Evolutionary conservation across 2,797 vertebrate species (phyloP).

Genomic region (Aratinga solstitialis): DNA sequence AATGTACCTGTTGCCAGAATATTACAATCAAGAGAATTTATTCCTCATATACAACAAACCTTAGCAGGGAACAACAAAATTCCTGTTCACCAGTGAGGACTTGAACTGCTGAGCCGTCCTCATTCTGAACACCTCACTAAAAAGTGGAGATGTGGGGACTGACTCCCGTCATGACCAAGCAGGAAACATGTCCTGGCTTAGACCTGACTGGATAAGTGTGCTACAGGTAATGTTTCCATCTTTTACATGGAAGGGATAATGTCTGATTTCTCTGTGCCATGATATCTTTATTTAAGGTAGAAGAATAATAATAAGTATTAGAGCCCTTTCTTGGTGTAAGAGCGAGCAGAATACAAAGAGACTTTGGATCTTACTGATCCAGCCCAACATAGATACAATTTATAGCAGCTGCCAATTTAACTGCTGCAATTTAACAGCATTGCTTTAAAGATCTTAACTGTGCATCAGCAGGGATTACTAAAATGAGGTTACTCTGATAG

Average conservation of each 20-base stretch:
- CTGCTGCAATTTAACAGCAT: background rate
- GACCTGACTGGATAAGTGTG: background rate
- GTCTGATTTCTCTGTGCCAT: background rate
- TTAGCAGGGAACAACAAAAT: background rate
- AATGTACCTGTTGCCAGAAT: slow-evolving; percentile 38
- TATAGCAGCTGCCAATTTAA: background rate
- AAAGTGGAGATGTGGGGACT: background rate
- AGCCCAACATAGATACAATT: background rate
- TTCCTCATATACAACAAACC: background rate
- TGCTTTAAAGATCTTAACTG: background rate
- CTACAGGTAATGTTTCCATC: background rate
- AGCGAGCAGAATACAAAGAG: background rate
- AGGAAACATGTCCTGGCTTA: background rate
- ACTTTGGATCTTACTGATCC: background rate
- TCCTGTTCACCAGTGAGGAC: background rate
- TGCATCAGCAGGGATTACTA: background rate
- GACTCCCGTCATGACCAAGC: background rate
- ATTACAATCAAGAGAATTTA: slow-evolving; percentile 28
- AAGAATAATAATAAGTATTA: background rate
- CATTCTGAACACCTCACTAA: background rate
- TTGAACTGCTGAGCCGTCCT: background rate
- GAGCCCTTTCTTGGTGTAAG: background rate
- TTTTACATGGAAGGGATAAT: background rate
- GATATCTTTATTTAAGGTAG: background rate
- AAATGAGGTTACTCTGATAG: background rate